Base-by-base conservation (phyloP, 2,113 vertebrate genomes). In the Macquaria australasica region DNA sequence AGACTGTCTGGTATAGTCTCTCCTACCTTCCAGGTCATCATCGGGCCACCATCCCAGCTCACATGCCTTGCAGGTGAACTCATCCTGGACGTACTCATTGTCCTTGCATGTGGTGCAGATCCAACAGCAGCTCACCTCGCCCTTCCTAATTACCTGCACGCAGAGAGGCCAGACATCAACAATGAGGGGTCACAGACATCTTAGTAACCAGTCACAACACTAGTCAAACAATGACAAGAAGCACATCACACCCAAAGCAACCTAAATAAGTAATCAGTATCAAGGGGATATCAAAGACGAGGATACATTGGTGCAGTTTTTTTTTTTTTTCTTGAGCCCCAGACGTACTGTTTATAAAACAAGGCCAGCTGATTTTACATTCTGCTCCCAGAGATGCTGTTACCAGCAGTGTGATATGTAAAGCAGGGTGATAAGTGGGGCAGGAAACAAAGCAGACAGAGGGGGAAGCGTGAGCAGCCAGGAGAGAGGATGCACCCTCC, bases 111-210 rank as follows among this genome's bases (percentile, higher is more conserved):
- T 97, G 2, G 98, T 99, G 86, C 98, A 99, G 92, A 99, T 99
- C 98, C 98, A 99, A 79, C 99, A 99, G 94, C 98, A 99, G 84
- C 98, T 99, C 91, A 99, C 98, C 91, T 99, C 98, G 51, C 98
- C 98, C 91, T 99, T 99, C 82, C 98, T 96, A 69, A 99, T 99
- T 90, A 99, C 98, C 98, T 99, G 89, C 10, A 79, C 6, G 14
- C 69, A 87, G 75, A 87, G 25, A 89, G 51, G 25, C 41, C 62
- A 31, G n/a, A 77, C 60, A 73, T 77, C n/a, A 82, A 50, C n/a
- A 25, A 10, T 21, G 12, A 20, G 41, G 43, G 51, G 83, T 87
- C 76, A 86, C 34, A 66, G 55, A 50, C 73, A 64, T 58, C 41
- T 73, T 15, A 28, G 43, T 10, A n/a, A 56, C 8, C 56, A 25